Conservation (phyloP, 2,113 vertebrate genomes). For the Paradisaea rubra region DNA sequence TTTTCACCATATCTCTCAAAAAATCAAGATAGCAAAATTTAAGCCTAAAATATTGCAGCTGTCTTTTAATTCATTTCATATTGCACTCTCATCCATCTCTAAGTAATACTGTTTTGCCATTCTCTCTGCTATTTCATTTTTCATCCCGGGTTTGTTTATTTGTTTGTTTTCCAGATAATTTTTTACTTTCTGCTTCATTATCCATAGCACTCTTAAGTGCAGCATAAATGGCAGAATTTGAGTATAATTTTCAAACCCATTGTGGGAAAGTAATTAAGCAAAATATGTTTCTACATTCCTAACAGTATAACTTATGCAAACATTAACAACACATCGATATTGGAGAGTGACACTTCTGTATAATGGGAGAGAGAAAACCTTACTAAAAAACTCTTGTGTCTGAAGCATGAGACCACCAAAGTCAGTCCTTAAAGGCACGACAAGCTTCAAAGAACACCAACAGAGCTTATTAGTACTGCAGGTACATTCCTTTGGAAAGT, state of each 20-base stretch:
- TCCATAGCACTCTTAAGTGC: neutral
- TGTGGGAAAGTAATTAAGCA: slow-evolving; percentile 39
- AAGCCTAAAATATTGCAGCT: neutral
- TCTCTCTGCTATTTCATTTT: neutral
- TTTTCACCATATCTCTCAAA: neutral
- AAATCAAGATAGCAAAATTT: neutral
- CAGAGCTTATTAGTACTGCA: neutral
- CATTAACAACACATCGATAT: neutral
- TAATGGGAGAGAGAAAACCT: neutral
- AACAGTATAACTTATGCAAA: neutral
- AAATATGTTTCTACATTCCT: slow-evolving; percentile 6
- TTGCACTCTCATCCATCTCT: neutral
- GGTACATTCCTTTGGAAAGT: neutral
- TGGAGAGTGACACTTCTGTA: neutral
- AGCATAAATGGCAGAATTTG: slow-evolving; percentile 11
- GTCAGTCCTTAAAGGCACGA: neutral
- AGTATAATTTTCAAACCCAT: slow-evolving; percentile 32
- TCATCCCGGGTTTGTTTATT: neutral
- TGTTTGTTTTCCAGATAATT: slow-evolving; percentile 2
- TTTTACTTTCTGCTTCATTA: slow-evolving; percentile 50
- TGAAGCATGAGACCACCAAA: neutral
- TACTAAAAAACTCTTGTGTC: neutral
- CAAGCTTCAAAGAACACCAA: neutral
- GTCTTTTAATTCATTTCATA: neutral
- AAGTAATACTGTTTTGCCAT: neutral